These are phyloP conservation scores for Trinectes maculatus DNA, from an alignment of 2,113 vertebrate species.

Conservation along the genomic window DNA sequence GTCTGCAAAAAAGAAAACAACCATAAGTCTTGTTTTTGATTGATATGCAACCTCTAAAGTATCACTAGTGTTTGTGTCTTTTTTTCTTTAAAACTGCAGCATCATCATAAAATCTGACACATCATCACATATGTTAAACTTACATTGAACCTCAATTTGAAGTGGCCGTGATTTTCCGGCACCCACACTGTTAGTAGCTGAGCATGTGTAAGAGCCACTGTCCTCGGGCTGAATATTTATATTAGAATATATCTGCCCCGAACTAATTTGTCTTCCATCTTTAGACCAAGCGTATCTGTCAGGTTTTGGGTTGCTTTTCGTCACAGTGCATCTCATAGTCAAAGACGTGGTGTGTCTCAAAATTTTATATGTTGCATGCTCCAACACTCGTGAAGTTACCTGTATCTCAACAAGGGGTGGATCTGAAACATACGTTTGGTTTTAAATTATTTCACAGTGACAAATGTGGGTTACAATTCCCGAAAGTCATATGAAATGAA, in stretches of 20 bases:
- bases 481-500: no score
- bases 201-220: constrained; percentile 23
- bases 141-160: constrained; percentile 37
- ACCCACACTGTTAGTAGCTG: neutral
- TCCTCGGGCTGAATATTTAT: neutral
- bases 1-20: constrained; percentile 46
- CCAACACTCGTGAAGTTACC: accelerated
- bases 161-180: accelerated
- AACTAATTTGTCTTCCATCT: accelerated
- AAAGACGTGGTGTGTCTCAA: neutral
- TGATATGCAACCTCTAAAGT: no score
- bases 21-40: neutral
- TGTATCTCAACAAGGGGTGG: constrained; percentile 33
- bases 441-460: neutral
- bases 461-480: no score
- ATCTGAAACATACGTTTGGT: constrained; percentile 73
- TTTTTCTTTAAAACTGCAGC: no score
- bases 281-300: neutral
- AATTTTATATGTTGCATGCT: neutral
- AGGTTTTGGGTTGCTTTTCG: constrained; percentile 28
- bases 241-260: accelerated
- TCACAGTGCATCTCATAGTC: constrained; percentile 45
- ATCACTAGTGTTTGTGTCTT: no score
- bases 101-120: no score
- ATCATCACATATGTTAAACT: constrained; percentile 24